These are phyloP conservation scores for Raja brachyura DNA, from an alignment of 2,113 vertebrate species.

Conservation along the genomic window DNA sequence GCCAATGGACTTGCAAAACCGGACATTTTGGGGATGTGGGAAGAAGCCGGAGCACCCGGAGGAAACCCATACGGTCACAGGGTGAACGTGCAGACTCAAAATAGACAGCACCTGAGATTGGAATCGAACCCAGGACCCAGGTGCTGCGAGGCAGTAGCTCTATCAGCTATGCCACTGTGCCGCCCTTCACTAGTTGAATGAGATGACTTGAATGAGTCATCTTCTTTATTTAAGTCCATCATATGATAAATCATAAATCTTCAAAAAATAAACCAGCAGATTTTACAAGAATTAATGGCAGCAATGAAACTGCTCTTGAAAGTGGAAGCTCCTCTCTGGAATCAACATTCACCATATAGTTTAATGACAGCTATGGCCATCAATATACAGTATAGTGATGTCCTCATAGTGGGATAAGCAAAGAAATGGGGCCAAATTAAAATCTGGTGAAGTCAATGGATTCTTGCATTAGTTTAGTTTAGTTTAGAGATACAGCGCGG, in stretches of 20 bases:
- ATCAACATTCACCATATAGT: no score
- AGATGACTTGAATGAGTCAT: neutral
- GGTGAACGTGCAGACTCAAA: no score
- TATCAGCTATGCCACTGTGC: no score
- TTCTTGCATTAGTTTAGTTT: neutral
- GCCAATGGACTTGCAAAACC: no score
- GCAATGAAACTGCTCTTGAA: neutral
- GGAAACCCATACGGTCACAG: no score
- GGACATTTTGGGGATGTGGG: no score
- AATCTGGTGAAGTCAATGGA: neutral
- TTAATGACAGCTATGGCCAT: neutral
- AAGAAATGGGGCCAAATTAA: neutral
- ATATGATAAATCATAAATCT: slow-evolving; percentile 25
- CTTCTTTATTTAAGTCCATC: neutral
- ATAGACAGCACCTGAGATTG: no score
- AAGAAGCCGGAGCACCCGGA: no score
- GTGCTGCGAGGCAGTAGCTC: no score
- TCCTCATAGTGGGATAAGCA: neutral
- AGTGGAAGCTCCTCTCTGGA: neutral
- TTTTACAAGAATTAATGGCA: neutral
- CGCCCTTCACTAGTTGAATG: no score
- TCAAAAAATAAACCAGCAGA: neutral
- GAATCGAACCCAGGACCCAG: no score
- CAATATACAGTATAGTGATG: neutral
- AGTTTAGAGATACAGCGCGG: no score